A percentile compares a stretch with the other conserved stretches of the same genome.
phyloP scores from a whole-genome alignment of 2,888 invertebrate genomes.

The Peribatodes rhomboidaria region DNA sequence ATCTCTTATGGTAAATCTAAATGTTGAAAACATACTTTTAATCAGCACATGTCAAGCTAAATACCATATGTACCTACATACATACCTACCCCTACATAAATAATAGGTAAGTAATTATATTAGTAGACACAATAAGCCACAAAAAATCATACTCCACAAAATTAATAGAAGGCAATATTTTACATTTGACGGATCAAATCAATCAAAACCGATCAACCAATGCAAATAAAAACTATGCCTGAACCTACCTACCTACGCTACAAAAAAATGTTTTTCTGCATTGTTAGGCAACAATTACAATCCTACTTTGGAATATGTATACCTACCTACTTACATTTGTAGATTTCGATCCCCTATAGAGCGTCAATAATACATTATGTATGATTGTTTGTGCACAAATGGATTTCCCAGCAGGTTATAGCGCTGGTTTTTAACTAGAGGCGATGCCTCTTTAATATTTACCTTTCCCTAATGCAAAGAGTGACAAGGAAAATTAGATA shows the following conservation, averaged over 20 bases:
- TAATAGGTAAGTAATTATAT: no score
- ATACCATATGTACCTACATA: no score
- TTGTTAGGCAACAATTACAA: neutral
- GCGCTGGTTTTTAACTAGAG: neutral
- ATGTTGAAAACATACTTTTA: no score
- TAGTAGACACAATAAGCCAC: neutral
- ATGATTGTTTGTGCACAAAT: slow-evolving; percentile 1
- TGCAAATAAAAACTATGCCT: neutral
- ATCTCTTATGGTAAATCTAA: no score
- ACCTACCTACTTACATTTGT: no score
- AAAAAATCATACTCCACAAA: neutral
- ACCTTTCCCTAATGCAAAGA: neutral
- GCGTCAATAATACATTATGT: slow-evolving; percentile 8
- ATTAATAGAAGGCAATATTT: neutral
- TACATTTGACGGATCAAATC: neutral
- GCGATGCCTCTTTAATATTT: neutral
- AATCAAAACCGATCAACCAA: neutral
- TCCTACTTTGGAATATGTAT: neutral
- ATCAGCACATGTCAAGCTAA: no score
- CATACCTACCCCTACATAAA: no score
- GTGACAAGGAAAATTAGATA: slow-evolving; percentile 1
- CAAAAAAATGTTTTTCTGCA: neutral
- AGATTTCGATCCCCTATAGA: neutral
- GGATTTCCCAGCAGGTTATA: slow-evolving; percentile 12
- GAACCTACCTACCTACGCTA: neutral